These are phyloP conservation scores for Dasyurus viverrinus DNA, from an alignment of 2,113 vertebrate species.

Conservation along the genomic window DNA sequence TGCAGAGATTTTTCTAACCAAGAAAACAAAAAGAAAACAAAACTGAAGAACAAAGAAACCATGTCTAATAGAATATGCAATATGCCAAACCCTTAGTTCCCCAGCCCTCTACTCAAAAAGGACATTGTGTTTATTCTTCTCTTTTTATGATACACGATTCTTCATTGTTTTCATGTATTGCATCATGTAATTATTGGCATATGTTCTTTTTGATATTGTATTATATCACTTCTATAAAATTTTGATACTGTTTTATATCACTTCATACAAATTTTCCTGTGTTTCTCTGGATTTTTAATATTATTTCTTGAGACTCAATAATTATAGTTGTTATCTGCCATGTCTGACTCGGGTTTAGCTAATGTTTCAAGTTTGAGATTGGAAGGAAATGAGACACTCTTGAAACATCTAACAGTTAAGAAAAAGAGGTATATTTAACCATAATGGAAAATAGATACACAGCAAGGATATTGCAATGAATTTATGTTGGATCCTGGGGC, in stretches of 20 bases:
- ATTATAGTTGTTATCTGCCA: background rate
- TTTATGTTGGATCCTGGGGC: background rate
- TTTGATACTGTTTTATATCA: background rate
- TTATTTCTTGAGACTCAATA: background rate
- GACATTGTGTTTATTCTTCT: background rate
- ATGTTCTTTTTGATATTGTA: background rate
- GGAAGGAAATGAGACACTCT: no score
- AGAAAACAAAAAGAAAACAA: background rate
- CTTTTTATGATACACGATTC: background rate
- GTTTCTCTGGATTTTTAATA: background rate
- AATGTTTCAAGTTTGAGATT: background rate
- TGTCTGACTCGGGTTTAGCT: background rate
- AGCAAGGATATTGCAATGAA: background rate
- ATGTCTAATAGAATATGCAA: background rate
- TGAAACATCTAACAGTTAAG: no score
- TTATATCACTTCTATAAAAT: background rate
- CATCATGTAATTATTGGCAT: background rate
- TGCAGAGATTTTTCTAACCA: background rate
- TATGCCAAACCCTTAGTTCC: background rate
- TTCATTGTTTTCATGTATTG: background rate
- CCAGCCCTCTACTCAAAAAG: background rate
- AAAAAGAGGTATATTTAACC: no score
- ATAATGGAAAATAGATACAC: background rate
- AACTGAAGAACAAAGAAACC: background rate
- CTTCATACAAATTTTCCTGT: background rate